Evolutionary conservation across 2,888 invertebrate genomes (phyloP).

Genomic region (Hipparchia semele): DNA sequence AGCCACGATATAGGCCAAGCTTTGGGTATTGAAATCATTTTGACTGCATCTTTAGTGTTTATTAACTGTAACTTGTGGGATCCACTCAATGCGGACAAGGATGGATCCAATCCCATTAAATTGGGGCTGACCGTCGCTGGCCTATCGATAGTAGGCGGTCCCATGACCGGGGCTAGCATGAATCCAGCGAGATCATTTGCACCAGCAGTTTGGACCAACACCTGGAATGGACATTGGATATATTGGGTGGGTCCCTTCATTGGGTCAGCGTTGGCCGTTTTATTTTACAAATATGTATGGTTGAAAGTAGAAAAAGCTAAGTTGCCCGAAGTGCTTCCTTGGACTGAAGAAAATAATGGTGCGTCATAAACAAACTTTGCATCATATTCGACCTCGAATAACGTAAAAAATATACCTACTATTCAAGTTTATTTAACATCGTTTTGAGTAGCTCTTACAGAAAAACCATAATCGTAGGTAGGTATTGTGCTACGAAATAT

Average conservation of each 20-base stretch:
- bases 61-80: conserved; percentile 89
- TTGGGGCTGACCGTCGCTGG: conserved; percentile 86
- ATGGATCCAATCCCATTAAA: conserved; percentile 85
- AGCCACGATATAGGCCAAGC: conserved; percentile 78
- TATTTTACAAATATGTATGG: conserved; percentile 61
- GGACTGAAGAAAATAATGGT: conserved; percentile 23
- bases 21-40: conserved; percentile 84
- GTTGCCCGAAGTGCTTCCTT: conserved; percentile 21
- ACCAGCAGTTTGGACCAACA: conserved; percentile 87
- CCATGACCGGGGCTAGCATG: conserved; percentile 88
- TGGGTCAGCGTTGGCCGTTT: conserved; percentile 55
- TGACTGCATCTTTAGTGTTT: conserved; percentile 85
- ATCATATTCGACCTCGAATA: conserved; percentile 14
- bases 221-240: conserved; percentile 87
- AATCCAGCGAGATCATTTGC: conserved; percentile 88
- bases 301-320: conserved; percentile 45
- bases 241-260: conserved; percentile 86
- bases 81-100: conserved; percentile 85
- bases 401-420: not conserved
- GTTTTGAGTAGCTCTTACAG: conserved; percentile 1
- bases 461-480: not conserved
- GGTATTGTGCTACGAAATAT: not conserved
- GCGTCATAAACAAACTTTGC: not conserved
- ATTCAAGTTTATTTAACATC: not conserved
- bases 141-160: conserved; percentile 86